These are phyloP conservation scores for Ephestia elutella DNA, from an alignment of 1,140 invertebrate genomes.

Conservation along the genomic window DNA sequence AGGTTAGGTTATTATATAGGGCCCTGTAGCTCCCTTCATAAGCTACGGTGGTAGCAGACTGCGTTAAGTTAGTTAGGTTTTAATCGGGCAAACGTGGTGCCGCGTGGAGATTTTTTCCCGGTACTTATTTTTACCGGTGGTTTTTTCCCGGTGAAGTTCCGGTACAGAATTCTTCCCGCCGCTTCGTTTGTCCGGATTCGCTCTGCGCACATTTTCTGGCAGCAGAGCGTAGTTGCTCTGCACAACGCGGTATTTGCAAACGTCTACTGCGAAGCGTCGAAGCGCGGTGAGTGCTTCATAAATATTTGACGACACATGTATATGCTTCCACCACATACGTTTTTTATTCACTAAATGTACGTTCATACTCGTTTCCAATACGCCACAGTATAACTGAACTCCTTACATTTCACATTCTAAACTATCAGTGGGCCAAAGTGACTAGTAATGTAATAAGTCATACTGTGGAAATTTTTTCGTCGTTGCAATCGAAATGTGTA, in stretches of 20 bases:
- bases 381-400: constrained; percentile 7
- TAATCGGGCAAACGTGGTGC: too few relatives aligned
- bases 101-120: too few relatives aligned
- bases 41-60: too few relatives aligned
- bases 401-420: not conserved
- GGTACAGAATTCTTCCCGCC: too few relatives aligned
- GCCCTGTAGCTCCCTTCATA: too few relatives aligned
- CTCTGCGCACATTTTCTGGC: too few relatives aligned
- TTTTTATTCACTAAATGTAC: constrained; percentile 18
- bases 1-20: too few relatives aligned
- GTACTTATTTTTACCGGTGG: too few relatives aligned
- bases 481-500: not conserved
- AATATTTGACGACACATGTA: constrained; percentile 27
- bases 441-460: not conserved
- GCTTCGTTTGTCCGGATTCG: too few relatives aligned
- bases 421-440: not conserved
- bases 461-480: not conserved
- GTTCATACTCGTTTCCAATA: not conserved
- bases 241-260: constrained; percentile 10
- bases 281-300: constrained; percentile 23
- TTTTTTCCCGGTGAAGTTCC: too few relatives aligned
- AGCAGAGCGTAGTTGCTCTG: too few relatives aligned
- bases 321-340: constrained; percentile 3
- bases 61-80: too few relatives aligned
- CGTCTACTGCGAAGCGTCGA: not conserved